Evolutionary conservation across 2,113 vertebrate species (phyloP), one percentile per base, ranked within the genome.

Genomic region (Suricata suricatta): DNA sequence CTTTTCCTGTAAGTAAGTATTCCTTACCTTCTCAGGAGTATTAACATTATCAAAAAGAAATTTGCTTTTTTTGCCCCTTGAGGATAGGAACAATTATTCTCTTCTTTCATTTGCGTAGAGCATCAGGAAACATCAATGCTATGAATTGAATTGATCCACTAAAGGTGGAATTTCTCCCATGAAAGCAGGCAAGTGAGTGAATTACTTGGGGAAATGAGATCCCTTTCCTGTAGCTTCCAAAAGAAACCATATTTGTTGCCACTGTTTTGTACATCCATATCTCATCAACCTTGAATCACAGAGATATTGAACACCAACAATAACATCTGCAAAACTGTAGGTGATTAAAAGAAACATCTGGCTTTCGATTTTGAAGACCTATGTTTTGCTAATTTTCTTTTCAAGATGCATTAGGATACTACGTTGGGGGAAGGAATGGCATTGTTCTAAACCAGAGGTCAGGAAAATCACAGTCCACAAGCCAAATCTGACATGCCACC

Each of bases 341-440:
- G 33, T 95, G 17, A 94, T 79, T 95, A 57, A 94, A 92, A 97
- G 52, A 88, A 95, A 95, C 33, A 92, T 74, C 41, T 81, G 74
- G 25, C 23, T 95, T 98, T 86, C 60, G 96, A 54, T 83, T 82
- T 89, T 89, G 54, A 95, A 97, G 38, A 7, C n/a, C 4, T 86
- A 0, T 69, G 15, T 72, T 90, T 88, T 93, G 7, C 69, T 92
- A 64, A 93, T 74, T 94, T 71, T 90, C 19, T 94, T 41, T 89
- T 86, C 64, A 93, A 86, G 35, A 82, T n/a, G 3, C 25, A 83
- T 81, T 35, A 93, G 31, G 72, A 23, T 35, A 95, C 17, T 47
- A 50, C 50, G 52, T 50, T 95, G 16, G 41, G 21, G 31, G 86
- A 81, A 93, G 9, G 11, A 85, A 89, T 52, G 41, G 57, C 17